Conservation (phyloP, 2,113 vertebrate genomes). For the Mobula hypostoma region DNA sequence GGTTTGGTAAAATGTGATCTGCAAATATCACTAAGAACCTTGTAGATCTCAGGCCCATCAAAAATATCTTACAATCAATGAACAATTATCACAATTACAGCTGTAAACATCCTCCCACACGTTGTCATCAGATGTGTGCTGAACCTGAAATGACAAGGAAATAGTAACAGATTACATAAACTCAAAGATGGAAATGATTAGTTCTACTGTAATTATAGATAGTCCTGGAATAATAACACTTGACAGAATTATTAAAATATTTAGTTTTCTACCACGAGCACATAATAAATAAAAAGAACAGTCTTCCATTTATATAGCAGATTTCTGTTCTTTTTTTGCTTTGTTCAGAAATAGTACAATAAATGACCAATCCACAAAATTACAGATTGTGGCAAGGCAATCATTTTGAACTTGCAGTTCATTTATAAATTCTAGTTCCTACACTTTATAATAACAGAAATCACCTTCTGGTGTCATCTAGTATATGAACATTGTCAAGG, state of each 20-base stretch:
- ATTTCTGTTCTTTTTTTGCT: not conserved
- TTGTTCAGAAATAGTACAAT: not conserved
- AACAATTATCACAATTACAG: conserved; percentile 27
- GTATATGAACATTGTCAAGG: not conserved
- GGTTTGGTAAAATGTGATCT: not conserved
- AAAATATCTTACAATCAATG: conserved; percentile 6
- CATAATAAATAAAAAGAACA: not conserved
- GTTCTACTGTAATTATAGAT: not conserved
- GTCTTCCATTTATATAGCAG: not conserved
- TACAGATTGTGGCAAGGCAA: not conserved
- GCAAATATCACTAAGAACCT: not conserved
- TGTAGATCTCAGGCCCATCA: not conserved
- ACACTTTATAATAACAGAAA: not conserved
- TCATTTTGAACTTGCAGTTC: not conserved
- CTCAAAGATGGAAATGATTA: not conserved
- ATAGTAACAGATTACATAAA: not conserved
- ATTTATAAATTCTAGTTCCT: not conserved
- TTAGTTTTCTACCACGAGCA: not conserved
- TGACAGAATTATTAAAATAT: not conserved
- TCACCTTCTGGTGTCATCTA: not conserved
- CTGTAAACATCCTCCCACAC: not conserved
- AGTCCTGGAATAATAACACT: not conserved
- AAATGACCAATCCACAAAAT: no score
- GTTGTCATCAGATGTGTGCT: not conserved
- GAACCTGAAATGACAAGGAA: conserved; percentile 6